phyloP scores from a whole-genome alignment of 2,113 vertebrate species.

The Actenoides hombroni region DNA sequence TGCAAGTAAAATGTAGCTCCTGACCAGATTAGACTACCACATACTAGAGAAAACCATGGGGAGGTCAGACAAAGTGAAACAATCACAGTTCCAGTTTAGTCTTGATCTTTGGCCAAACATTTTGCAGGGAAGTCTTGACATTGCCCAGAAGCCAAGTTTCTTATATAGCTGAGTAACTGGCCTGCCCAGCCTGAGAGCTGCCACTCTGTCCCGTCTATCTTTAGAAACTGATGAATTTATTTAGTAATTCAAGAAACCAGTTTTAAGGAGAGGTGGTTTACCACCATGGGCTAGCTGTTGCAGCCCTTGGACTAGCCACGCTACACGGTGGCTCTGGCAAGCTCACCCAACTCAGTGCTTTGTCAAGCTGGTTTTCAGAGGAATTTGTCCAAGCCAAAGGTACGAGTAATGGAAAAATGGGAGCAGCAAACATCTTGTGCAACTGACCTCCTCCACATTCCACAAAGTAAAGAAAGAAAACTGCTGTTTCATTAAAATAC shows the following conservation, averaged over 20 bases:
- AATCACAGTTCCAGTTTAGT: background rate
- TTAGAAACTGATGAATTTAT: slow-evolving; percentile 31
- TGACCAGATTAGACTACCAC: background rate
- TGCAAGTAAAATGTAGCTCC: background rate
- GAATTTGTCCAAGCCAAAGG: background rate
- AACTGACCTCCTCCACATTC: background rate
- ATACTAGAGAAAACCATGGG: background rate
- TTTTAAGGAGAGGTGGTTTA: background rate
- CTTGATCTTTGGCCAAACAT: slow-evolving; percentile 56
- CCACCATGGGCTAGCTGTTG: background rate
- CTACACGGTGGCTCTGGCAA: background rate
- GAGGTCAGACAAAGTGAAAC: slow-evolving; percentile 46
- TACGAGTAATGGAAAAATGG: background rate
- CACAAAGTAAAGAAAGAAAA: background rate
- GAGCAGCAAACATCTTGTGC: background rate
- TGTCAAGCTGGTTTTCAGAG: background rate
- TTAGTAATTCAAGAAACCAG: background rate
- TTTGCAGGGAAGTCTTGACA: slow-evolving; percentile 59
- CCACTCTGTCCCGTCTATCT: slow-evolving; percentile 27
- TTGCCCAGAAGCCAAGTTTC: slow-evolving; percentile 35
- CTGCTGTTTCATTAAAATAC: background rate
- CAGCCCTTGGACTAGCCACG: background rate
- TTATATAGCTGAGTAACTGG: slow-evolving; percentile 36
- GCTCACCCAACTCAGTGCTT: fast-evolving
- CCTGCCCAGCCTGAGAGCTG: background rate